Percentiles rank a stretch among this genome's conserved stretches.
Conservation (phyloP, 1,140 invertebrate species). For the Zaprionus camerounensis region DNA sequence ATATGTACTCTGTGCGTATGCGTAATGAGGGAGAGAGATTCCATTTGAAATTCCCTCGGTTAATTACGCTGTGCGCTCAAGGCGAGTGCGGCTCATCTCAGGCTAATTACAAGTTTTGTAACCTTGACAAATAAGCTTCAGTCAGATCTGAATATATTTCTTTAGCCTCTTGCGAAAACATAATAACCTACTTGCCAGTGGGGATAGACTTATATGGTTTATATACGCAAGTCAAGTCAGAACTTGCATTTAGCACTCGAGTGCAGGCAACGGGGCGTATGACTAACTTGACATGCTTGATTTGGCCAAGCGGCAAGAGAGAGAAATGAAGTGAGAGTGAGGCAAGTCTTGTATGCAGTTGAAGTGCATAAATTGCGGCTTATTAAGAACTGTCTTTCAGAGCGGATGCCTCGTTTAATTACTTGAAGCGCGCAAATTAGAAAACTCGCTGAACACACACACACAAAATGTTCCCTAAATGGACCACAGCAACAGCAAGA, state of each 20-base stretch:
- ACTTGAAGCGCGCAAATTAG: slow-evolving; percentile 61
- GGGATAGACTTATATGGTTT: background rate
- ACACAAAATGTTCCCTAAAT: slow-evolving; percentile 36
- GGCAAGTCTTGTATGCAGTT: background rate
- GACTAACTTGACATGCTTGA: slow-evolving; percentile 66
- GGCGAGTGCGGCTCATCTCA: background rate
- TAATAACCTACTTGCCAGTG: slow-evolving; percentile 13
- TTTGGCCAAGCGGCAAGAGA: slow-evolving; percentile 22
- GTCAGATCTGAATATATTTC: background rate
- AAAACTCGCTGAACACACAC: slow-evolving; percentile 45
- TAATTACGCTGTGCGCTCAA: background rate
- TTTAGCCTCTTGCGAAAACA: background rate
- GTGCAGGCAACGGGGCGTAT: slow-evolving; percentile 45
- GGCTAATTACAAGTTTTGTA: slow-evolving; percentile 1
- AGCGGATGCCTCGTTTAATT: slow-evolving; percentile 67
- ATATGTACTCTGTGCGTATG: background rate
- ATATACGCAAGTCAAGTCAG: background rate
- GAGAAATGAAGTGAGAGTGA: background rate
- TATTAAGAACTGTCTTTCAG: background rate
- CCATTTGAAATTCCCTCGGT: slow-evolving; percentile 19
- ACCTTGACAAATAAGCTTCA: slow-evolving; percentile 11
- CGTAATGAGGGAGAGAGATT: background rate
- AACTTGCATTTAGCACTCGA: slow-evolving; percentile 1
- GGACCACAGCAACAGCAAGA: slow-evolving; percentile 7
- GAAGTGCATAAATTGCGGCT: background rate